Evolutionary conservation across 2,888 invertebrate genomes (phyloP).

Genomic region (Onchidella celtica): DNA sequence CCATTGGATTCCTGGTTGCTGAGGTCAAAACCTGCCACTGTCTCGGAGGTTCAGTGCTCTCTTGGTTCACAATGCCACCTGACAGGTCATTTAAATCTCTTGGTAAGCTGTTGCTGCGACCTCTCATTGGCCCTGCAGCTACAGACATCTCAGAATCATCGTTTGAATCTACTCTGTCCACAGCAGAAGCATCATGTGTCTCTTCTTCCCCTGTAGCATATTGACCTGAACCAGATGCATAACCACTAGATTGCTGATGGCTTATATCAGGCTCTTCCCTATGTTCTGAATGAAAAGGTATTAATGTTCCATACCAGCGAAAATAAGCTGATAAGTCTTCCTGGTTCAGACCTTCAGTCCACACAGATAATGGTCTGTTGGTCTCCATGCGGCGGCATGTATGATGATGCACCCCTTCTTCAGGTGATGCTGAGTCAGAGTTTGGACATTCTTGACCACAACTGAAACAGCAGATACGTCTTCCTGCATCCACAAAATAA

Average conservation of each 20-base stretch:
- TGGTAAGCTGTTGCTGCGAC: constrained; percentile 21
- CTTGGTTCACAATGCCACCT: constrained; percentile 10
- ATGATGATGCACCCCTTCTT: constrained; percentile 22
- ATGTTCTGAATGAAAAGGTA: neutral
- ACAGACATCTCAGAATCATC: neutral
- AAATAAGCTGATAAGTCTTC: neutral
- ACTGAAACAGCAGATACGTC: constrained; percentile 30
- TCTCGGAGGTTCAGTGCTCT: neutral
- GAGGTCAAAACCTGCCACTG: constrained; percentile 28
- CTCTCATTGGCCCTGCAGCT: no score
- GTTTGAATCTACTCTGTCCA: neutral
- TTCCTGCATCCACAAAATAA: constrained; percentile 2
- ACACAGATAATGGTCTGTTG: constrained; percentile 6
- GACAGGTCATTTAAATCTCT: constrained; percentile 20
- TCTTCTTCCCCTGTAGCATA: neutral
- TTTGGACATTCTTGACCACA: constrained; percentile 21
- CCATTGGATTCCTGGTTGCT: constrained; percentile 16
- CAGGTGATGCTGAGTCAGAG: neutral
- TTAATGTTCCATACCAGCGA: constrained; percentile 18
- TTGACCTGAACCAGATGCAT: neutral
- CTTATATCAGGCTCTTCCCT: neutral
- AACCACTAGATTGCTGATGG: neutral
- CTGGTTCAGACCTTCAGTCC: constrained; percentile 1
- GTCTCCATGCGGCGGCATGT: neutral
- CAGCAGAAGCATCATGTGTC: neutral